phyloP scores from a whole-genome alignment of 1,140 invertebrate species.

The Limonius californicus region DNA sequence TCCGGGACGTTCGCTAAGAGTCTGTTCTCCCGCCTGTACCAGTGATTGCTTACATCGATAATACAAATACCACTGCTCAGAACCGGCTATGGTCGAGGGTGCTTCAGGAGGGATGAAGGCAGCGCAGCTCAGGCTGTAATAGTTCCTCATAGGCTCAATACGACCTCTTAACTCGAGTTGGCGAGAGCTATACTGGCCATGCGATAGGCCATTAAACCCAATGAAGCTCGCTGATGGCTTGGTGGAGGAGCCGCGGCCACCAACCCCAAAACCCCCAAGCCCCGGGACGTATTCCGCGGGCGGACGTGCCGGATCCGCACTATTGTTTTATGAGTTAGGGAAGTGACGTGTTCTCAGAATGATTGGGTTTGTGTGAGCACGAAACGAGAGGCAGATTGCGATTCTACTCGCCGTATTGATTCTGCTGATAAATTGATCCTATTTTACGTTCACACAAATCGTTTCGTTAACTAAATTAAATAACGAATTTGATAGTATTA shows the following conservation, averaged over 20 bases:
- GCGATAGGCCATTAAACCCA: slow-evolving; percentile 33
- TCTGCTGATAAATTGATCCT: not conserved
- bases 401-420: slow-evolving; percentile 1
- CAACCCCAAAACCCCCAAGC: not conserved
- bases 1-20: too few species aligned
- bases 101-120: not conserved
- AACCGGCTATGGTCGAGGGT: not conserved
- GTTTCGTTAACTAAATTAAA: too few species aligned
- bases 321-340: slow-evolving; percentile 34
- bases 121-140: slow-evolving; percentile 22
- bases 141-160: slow-evolving; percentile 32
- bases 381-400: slow-evolving; percentile 15
- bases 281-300: not conserved
- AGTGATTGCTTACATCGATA: not conserved
- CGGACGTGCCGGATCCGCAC: slow-evolving; percentile 32
- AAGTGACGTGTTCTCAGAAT: slow-evolving; percentile 31
- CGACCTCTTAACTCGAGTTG: slow-evolving; percentile 32
- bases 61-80: not conserved
- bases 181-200: slow-evolving; percentile 26
- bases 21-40: too few species aligned
- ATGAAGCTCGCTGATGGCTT: slow-evolving; percentile 29
- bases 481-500: too few species aligned
- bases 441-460: not conserved
- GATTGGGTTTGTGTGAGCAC: slow-evolving; percentile 22
- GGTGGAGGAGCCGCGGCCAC: not conserved